Base-by-base conservation (phyloP, 2,888 invertebrate genomes). In the Tolmerus cingulatus region DNA sequence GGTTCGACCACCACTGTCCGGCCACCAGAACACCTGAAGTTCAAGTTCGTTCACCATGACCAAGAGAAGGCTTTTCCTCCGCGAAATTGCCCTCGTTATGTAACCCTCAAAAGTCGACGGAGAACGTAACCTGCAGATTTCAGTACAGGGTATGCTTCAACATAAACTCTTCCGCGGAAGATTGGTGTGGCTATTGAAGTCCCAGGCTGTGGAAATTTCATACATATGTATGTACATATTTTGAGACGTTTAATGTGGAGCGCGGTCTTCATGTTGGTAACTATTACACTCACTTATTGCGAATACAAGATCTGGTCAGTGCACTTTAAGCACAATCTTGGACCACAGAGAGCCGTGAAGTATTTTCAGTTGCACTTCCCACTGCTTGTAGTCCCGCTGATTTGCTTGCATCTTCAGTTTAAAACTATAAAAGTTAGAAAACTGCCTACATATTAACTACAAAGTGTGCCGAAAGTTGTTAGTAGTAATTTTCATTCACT, bases 41-140 rank as follows among this genome's bases (percentile, higher is more conserved):
- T 81, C 51, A 81, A 81, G 81, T 81, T 81, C 81, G 81, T 81
- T 81, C 81, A 81, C 81, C 81, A 51, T 51, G 55, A 30, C 34
- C 81, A 55, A 27, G 55, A 51, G 19, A 19, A 34, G 23, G 37
- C 43, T 43, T 78, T 78, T 78, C 34, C n/a, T 43, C 46, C 9
- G 79, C 19, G n/a, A 40, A 79, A 43, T 79, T 55, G 46, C 55
- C 30, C 30, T 51, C 55, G 30, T 51, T 81, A 78, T 43, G 43
- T 51, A 51, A 81, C 81, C 51, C 19, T 12, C 40, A 40, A 14
- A 81, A 51, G 81, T 37, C 14, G 76, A 3, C 8, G 37, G 40
- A 19, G 34, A 34, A 40, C 76, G 76, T 76, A 37, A 37, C 76
- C 76, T 76, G 76, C 3, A 30, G 16, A 27, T 7, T 27, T 27